A percentile compares a stretch with the other conserved stretches of the same genome.
These are phyloP conservation scores for Choreutis nemorana DNA, from an alignment of 2,888 invertebrate genomes.

Conservation along the genomic window DNA sequence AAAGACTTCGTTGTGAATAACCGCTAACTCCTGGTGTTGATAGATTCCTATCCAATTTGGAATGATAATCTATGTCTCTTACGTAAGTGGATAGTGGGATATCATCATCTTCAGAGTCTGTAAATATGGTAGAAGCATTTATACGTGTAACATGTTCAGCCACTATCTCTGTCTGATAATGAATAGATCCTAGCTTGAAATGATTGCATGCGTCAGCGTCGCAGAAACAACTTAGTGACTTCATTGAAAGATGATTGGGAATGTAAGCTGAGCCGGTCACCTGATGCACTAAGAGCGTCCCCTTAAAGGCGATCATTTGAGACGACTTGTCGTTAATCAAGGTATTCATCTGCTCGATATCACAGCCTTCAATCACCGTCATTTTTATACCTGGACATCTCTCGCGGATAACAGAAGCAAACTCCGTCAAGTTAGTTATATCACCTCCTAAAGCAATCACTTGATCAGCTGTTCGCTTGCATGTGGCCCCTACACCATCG, in stretches of 20 bases:
- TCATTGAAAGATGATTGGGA: constrained; percentile 13
- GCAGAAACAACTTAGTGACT: constrained; percentile 13
- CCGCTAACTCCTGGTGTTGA: constrained; percentile 9
- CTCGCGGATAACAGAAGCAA: constrained; percentile 9
- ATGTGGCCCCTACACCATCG: constrained; percentile 23
- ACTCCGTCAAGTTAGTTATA: constrained; percentile 16
- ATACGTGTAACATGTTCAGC: constrained; percentile 4
- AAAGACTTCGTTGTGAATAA: constrained; percentile 8
- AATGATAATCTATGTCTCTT: constrained; percentile 3
- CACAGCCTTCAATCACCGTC: constrained; percentile 12
- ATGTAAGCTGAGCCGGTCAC: constrained; percentile 11
- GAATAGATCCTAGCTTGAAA: constrained; percentile 5
- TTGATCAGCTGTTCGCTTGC: constrained; percentile 24
- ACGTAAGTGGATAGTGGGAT: constrained; percentile 8
- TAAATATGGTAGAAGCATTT: constrained; percentile 5
- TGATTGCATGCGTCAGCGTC: constrained; percentile 3
- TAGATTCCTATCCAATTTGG: constrained; percentile 7
- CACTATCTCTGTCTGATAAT: constrained; percentile 5
- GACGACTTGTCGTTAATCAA: constrained; percentile 11
- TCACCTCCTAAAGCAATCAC: constrained; percentile 20
- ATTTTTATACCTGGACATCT: constrained; percentile 6
- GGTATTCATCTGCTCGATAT: constrained; percentile 14
- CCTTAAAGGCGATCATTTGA: constrained; percentile 14
- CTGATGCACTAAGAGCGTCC: constrained; percentile 16
- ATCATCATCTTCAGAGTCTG: constrained; percentile 10